These are phyloP conservation scores for Cephonodes hylas DNA, from an alignment of 2,888 invertebrate genomes.

Conservation along the genomic window DNA sequence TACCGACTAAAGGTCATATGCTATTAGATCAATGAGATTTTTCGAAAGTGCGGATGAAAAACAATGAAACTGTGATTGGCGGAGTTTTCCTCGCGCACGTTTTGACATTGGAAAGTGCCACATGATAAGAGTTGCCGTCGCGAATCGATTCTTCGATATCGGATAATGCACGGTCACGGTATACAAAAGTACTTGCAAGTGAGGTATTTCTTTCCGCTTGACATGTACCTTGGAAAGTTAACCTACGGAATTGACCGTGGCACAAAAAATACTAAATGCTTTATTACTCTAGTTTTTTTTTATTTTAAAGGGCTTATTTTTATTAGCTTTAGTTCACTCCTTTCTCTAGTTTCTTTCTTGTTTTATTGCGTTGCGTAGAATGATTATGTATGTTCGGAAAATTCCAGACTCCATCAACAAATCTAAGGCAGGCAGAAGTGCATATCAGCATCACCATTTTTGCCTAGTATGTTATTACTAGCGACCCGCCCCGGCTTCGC, in stretches of 20 bases:
- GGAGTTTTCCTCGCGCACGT: not conserved
- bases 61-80: not conserved
- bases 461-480: too few species aligned
- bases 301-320: too few species aligned
- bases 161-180: conserved; percentile 1
- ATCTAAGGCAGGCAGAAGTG: too few species aligned
- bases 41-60: not conserved
- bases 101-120: conserved; percentile 30
- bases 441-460: too few species aligned
- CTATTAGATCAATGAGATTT: too few species aligned
- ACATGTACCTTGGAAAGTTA: not conserved
- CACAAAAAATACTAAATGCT: not conserved
- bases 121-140: conserved; percentile 29
- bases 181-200: not conserved
- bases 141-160: conserved; percentile 34
- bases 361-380: too few species aligned
- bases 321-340: too few species aligned
- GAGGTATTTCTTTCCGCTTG: not conserved
- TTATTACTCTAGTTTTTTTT: not conserved
- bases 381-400: too few species aligned
- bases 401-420: too few species aligned
- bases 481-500: too few species aligned
- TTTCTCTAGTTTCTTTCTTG: too few species aligned
- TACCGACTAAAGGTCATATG: too few species aligned
- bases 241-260: not conserved